A percentile compares a stretch with the other conserved stretches of the same genome.
phyloP scores from a whole-genome alignment of 2,113 vertebrate species.

The Montifringilla adamsi region DNA sequence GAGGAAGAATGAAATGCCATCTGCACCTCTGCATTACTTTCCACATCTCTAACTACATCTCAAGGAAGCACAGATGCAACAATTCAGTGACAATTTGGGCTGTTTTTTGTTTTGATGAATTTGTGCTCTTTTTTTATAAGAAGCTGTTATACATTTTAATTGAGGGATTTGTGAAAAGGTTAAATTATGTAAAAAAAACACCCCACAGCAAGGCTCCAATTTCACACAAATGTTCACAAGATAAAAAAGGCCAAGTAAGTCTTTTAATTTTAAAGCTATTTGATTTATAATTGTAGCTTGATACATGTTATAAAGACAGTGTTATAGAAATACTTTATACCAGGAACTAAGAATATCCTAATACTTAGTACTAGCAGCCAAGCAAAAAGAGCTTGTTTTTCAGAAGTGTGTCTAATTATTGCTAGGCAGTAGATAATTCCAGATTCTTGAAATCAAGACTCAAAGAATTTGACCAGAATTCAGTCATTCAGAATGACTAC shows the following conservation, averaged over 20 bases:
- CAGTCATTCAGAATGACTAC: background rate
- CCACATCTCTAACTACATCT: background rate
- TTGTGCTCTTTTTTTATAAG: constrained; percentile 14
- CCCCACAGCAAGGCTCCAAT: background rate
- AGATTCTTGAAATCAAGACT: background rate
- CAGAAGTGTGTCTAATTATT: background rate
- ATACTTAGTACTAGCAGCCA: background rate
- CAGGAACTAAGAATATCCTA: background rate
- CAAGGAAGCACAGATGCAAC: background rate
- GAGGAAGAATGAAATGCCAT: background rate
- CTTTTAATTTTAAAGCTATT: constrained; percentile 36
- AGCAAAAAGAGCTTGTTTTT: background rate
- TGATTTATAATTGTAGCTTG: background rate
- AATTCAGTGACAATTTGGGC: background rate
- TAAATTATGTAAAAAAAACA: background rate
- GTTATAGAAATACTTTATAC: background rate
- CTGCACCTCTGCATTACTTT: background rate
- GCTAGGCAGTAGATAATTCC: background rate
- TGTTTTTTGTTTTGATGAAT: constrained; percentile 23
- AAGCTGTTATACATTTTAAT: constrained; percentile 29
- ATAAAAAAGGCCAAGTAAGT: background rate
- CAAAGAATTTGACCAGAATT: background rate
- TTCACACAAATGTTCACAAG: background rate
- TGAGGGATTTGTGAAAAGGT: constrained; percentile 25
- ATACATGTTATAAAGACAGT: background rate